These are phyloP conservation scores for Zaprionus taronus DNA, from an alignment of 1,140 invertebrate species.

Conservation along the genomic window DNA sequence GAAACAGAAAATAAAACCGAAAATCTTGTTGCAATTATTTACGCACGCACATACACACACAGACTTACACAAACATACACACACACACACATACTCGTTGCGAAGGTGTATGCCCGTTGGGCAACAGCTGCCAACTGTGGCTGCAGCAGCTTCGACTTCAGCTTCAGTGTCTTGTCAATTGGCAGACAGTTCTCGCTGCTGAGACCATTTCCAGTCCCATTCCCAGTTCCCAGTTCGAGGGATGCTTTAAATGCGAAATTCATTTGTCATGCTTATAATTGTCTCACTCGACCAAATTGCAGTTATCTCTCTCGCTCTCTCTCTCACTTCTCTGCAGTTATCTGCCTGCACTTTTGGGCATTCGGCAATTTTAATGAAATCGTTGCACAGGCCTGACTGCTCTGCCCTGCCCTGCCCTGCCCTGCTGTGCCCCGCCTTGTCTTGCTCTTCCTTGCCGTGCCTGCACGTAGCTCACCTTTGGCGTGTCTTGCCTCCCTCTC, in stretches of 20 bases:
- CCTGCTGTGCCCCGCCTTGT: not conserved
- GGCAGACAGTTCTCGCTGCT: conserved; percentile 60
- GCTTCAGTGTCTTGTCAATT: conserved; percentile 18
- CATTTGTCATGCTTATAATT: conserved; percentile 83
- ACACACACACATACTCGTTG: conserved; percentile 19
- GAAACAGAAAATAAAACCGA: conserved; percentile 36
- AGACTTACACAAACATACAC: conserved; percentile 10
- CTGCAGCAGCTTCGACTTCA: not conserved
- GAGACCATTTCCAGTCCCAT: not conserved
- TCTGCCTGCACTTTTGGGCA: conserved; percentile 19
- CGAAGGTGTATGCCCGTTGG: conserved; percentile 63
- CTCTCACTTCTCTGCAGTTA: not conserved
- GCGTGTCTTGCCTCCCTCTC: conserved; percentile 7
- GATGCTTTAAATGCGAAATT: conserved; percentile 72
- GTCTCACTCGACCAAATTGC: conserved; percentile 78
- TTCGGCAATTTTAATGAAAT: conserved; percentile 79
- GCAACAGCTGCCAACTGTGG: conserved; percentile 61
- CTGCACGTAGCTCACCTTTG: conserved; percentile 21
- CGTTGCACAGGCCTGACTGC: conserved; percentile 56
- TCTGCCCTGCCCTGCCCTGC: not conserved
- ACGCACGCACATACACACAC: conserved; percentile 47
- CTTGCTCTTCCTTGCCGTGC: not conserved
- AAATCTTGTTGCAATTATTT: conserved; percentile 81
- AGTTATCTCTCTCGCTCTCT: conserved; percentile 10
- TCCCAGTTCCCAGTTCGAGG: not conserved